Percentiles rank a stretch among this genome's conserved stretches.
Conservation (phyloP, 2,797 vertebrate species). For the Iguana delicatissima region DNA sequence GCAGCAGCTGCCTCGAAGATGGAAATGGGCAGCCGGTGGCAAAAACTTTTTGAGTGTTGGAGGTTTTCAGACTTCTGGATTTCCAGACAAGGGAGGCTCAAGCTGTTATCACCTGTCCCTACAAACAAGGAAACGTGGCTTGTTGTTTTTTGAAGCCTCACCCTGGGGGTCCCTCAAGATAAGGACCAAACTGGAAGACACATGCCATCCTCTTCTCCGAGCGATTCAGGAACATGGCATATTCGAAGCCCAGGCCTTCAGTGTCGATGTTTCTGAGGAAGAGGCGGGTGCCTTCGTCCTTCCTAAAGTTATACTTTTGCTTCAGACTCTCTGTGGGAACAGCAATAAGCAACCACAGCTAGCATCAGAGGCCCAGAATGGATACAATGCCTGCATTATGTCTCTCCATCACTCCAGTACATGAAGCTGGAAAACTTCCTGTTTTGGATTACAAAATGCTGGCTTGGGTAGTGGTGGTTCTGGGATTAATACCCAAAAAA, state of each 20-base stretch:
- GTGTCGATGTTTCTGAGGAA: slow-evolving; percentile 82
- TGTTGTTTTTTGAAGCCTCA: slow-evolving; percentile 69
- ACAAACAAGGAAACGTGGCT: background rate
- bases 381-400: background rate
- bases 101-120: background rate
- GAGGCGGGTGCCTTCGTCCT: slow-evolving; percentile 61
- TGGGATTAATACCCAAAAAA: no score
- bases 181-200: slow-evolving; percentile 85
- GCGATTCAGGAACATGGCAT: slow-evolving; percentile 82
- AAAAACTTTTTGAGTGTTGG: no score
- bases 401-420: background rate
- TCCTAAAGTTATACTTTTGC: rapidly evolving
- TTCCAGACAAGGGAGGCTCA: no score
- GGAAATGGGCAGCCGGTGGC: no score
- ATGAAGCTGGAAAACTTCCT: background rate
- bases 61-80: no score
- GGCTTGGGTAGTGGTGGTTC: no score
- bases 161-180: slow-evolving; percentile 86
- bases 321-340: background rate
- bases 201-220: slow-evolving; percentile 79
- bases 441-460: no score
- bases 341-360: no score
- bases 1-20: no score
- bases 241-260: slow-evolving; percentile 86
- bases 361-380: no score